Conservation (phyloP, 2,888 invertebrate species). For the Agriopis aurantiaria region DNA sequence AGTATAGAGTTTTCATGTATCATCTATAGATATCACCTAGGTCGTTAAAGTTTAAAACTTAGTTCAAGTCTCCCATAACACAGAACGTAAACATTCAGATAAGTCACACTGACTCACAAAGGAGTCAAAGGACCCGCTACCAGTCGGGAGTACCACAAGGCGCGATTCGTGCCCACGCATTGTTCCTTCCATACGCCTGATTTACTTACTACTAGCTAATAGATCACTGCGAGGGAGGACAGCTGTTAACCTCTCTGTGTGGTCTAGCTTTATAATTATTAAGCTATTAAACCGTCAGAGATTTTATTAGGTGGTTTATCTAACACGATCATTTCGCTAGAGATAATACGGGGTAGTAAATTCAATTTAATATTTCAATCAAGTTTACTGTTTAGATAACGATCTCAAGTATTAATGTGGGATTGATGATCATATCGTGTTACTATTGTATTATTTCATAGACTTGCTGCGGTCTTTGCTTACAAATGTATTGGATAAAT, state of each 20-base stretch:
- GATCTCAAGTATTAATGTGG: slow-evolving; percentile 34
- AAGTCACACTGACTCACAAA: slow-evolving; percentile 51
- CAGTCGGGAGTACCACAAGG: slow-evolving; percentile 64
- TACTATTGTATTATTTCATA: slow-evolving; percentile 32
- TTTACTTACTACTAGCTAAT: slow-evolving; percentile 51
- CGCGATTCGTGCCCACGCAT: slow-evolving; percentile 62
- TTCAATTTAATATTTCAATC: slow-evolving; percentile 52
- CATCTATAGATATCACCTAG: neutral
- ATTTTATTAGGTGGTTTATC: slow-evolving; percentile 56
- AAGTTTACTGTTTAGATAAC: slow-evolving; percentile 50
- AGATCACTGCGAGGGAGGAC: slow-evolving; percentile 69
- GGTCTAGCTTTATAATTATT: slow-evolving; percentile 63
- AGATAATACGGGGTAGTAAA: slow-evolving; percentile 49
- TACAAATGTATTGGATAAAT: slow-evolving; percentile 12
- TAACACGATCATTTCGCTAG: slow-evolving; percentile 53
- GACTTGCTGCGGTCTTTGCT: slow-evolving; percentile 30
- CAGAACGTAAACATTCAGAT: slow-evolving; percentile 22
- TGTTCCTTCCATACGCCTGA: slow-evolving; percentile 50
- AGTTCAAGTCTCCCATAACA: slow-evolving; percentile 12
- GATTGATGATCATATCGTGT: slow-evolving; percentile 37
- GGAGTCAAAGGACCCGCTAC: slow-evolving; percentile 64
- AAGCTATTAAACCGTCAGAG: slow-evolving; percentile 60
- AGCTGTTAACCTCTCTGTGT: slow-evolving; percentile 63
- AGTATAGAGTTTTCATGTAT: neutral
- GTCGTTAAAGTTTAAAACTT: neutral